A percentile compares a stretch with the other conserved stretches of the same genome.
Conservation (phyloP, 2,888 invertebrate genomes). For the Chouioia cunea region DNA sequence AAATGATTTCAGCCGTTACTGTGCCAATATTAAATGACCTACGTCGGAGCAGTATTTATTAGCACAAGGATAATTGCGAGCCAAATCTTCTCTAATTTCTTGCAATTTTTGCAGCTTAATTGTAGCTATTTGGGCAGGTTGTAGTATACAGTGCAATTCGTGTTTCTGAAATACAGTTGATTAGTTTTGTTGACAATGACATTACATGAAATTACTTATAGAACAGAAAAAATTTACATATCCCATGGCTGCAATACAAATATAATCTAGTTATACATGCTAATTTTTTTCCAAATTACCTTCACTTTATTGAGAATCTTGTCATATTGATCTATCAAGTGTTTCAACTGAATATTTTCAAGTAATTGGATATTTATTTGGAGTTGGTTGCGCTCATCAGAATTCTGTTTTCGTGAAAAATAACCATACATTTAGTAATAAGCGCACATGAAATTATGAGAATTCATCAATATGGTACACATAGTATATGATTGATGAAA, state of each 20-base stretch:
- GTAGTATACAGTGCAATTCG: slow-evolving; percentile 45
- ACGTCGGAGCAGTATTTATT: slow-evolving; percentile 20
- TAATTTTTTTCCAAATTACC: slow-evolving; percentile 37
- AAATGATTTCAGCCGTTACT: too few relatives aligned
- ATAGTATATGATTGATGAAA: too few relatives aligned
- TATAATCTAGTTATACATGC: background rate
- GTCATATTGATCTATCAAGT: slow-evolving; percentile 48
- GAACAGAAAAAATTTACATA: background rate
- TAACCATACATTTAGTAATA: background rate
- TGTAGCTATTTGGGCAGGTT: slow-evolving; percentile 47
- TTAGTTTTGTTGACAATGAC: background rate
- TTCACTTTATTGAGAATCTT: slow-evolving; percentile 43
- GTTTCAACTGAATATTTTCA: slow-evolving; percentile 16
- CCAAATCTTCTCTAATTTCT: slow-evolving; percentile 22
- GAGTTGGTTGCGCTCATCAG: too few relatives aligned
- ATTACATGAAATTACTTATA: background rate
- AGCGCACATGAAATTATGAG: background rate
- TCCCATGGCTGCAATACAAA: background rate
- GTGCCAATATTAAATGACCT: slow-evolving; percentile 7
- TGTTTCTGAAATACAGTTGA: slow-evolving; percentile 40
- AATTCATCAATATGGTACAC: background rate
- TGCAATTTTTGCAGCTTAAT: slow-evolving; percentile 44
- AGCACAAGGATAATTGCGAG: slow-evolving; percentile 13
- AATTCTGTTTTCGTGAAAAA: background rate
- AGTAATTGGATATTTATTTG: slow-evolving; percentile 7